Evolutionary conservation across 2,797 vertebrate genomes (phyloP), one percentile per base, ranked within the genome.

Genomic region (Mormyrops attenuatus): DNA sequence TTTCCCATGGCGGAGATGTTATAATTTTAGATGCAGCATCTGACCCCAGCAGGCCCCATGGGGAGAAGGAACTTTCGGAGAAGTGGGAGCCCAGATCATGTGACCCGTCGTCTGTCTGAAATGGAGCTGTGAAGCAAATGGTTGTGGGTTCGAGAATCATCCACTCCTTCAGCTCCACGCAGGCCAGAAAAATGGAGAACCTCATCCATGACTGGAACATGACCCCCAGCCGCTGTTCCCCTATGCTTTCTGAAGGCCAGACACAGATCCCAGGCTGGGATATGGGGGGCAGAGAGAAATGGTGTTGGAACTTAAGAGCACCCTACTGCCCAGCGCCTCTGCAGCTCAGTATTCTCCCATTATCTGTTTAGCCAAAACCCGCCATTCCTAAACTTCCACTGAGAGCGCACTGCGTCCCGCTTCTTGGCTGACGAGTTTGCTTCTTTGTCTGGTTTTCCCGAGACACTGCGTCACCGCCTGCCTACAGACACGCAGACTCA

Each of bases 391-490:
- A 90, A 77, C 88, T 87, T 50, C 87, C 66, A 80, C 63, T 1
- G 30, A 84, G 30, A 89, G 86, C 90, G 38, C 86, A 20, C 88
- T 53, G 89, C 89, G 91, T 89, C 20, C 92, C 94, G 95, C 96
- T 94, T 96, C 94, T 95, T 95, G 95, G 94, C 95, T 95, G 95
- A 96, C 95, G 95, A 96, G 96, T 96, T 96, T 96, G 95, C 95
- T 94, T 96, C 96, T 97, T 97, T 97, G 96, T 97, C 96, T 96
- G 95, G 94, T 94, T 96, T 94, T 94, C 95, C 95, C 95, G 96
- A 96, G 96, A 97, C 96, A 97, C 95, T 97, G 96, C 96, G 96
- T 97, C 96, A 96, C 95, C 96, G 96, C 95, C 95, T 96, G 96
- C 96, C 95, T 96, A 96, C 96, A 96, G 95, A 96, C 96, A 95